Base-by-base conservation (phyloP, 2,888 invertebrate species). In the Cheilosia scutellata region DNA sequence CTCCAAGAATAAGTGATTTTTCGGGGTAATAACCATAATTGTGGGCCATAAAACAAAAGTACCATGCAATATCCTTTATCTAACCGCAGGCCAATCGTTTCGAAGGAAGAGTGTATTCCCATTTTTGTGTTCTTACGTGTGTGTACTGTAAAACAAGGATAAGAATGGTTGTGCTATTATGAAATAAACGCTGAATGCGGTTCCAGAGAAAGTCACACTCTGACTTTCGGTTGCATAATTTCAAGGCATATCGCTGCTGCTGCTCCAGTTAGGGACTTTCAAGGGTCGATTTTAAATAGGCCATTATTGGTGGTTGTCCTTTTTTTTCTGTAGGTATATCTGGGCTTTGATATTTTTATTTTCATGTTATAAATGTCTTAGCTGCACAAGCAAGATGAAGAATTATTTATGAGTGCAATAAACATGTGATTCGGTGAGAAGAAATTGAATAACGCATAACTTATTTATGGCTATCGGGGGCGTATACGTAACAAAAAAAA, bases 161-260 rank as follows among this genome's bases (percentile, higher is more conserved):
- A 60, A 66, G 16, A 27, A 33, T 58, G 62, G 63, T 49, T 49
- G 68, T 70, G 76, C 27, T 72, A 68, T 77, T 83, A 83, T 74
- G 78, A 70, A 57, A 70, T 70, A 47, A 51, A 60, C 13, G 13
- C n/a, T 16, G 42, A 57, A 63, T 63, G 42, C 33, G 42, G 53
- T 77, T 72, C 44, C 63, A 66, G 53, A 37, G 62, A 65, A 44
- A 74, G 33, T 58, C 58, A n/a, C 60, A 49, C 55, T 57, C 72
- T 66, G 78, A 62, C 62, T 74, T 78, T 78, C 40, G 72, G 78
- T 83, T 83, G 83, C 83, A 83, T 83, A 83, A 83, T 83, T 83
- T 83, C 20, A 16, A 37, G 33, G 25, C 37, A 49, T 27, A 27
- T 57, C 16, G 37, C 25, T 37, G 33, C 37, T 37, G 7, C 57